Evolutionary conservation across 1,140 invertebrate genomes (phyloP), one percentile per base, ranked within the genome.

Genomic region (Orussus abietinus): DNA sequence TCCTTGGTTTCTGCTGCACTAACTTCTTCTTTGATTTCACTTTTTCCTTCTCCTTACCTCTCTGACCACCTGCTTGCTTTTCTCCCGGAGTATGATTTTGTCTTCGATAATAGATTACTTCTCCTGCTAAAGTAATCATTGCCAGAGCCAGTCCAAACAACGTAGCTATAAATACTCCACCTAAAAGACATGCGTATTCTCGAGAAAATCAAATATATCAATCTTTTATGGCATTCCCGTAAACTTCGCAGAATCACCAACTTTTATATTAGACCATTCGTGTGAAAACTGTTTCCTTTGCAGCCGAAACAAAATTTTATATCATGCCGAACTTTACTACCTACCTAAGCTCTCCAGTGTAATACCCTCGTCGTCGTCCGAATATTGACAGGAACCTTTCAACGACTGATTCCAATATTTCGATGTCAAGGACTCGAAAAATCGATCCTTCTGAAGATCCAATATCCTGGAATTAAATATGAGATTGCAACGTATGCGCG

Each of bases 131-230:
- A 0, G 88, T 90, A 3, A 90, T 58, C 84, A 92, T 88, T 1
- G 88, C 88, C 20, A 92, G 55, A 0, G 81, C 81, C 3, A 92
- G 68, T 0, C 89, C 90, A 57, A 89, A 88, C 0, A 92, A 68
- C 0, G 89, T 92, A 2, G 88, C 88, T 47, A 92, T 92, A 53
- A 92, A 93, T 3, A 93, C 89, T 4, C 89, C 90, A 47, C 90
- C 86, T 87, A 57, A 28, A 70, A 64, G 39, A 45, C 40, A 33
- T 38, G 12, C 32, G 13, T 29, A 19, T 38, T 15, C 7, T 40
- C 20, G 21, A 25, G 25, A 33, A 10, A 41, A 30, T 36, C 40
- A n/a, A 17, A 19, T 22, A 5, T n/a, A 32, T 17, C 15, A 22
- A 34, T 35, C 14, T 26, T 49, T 30, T 30, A 31, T 29, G 11